Evolutionary conservation across 1,140 invertebrate species (phyloP), one percentile per base, ranked within the genome.

Genomic region (Anagrus nilaparvatae): DNA sequence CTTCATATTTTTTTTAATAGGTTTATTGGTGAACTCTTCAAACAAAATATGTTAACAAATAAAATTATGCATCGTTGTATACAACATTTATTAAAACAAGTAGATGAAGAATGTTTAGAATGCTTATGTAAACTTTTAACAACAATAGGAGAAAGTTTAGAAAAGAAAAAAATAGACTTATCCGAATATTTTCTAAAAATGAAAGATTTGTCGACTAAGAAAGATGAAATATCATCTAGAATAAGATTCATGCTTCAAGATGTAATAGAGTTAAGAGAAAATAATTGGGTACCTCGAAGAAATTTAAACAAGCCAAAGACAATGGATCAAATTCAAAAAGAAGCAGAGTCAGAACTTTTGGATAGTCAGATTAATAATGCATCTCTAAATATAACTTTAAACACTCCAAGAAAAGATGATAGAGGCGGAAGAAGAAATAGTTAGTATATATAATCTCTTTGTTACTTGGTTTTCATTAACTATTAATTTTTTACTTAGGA

Each of bases 221-320:
- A 73, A 51, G 71, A 72, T 44, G 73, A 74, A 54, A 78, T 85
- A 3, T 84, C 79, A 41, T 84, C 82, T 14, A 72, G 88, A 49
- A 82, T 92, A 13, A 71, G 87, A n/a, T 96, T 96, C 60, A 93
- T 94, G 87, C 67, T 97, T 17, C 85, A 93, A 74, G 93, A 97
- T 71, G 85, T 95, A 0, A 85, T 95, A 43, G 92, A 97, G 56
- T 70, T 97, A 40, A 75, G 86, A 32, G 69, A 75, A 52, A 81
- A 78, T 53, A 81, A 81, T 44, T 97, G 93, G 93, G 74, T 91
- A 20, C 83, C 87, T 3, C 74, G 91, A 32, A 75, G 88, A 48
- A 82, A 85, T 41, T 87, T 92, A 43, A 80, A 78, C 19, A 87
- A 85, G 54, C 92, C 93, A 1, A 95, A 95, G 60, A 95, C 87